phyloP scores from a whole-genome alignment of 2,888 invertebrate species.

The Bellardia bayeri region DNA sequence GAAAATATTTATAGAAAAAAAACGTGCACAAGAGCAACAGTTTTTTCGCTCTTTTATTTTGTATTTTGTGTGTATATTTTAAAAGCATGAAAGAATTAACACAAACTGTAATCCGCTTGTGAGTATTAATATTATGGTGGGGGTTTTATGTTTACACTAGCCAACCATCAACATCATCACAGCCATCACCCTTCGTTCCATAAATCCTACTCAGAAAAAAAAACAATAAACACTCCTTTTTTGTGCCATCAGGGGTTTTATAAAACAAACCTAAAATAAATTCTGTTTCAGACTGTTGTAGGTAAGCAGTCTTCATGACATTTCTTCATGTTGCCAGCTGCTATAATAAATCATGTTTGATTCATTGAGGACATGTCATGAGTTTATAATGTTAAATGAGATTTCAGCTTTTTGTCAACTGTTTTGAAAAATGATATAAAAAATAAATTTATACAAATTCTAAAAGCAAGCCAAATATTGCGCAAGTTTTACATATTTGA shows the following conservation, averaged over 20 bases:
- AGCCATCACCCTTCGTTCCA: too few relatives aligned
- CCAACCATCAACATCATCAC: not conserved
- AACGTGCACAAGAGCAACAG: conserved; percentile 72
- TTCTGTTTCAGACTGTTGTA: not conserved
- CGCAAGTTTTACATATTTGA: too few relatives aligned
- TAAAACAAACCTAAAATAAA: too few relatives aligned
- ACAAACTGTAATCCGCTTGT: conserved; percentile 82
- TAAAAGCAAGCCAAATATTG: too few relatives aligned
- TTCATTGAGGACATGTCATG: too few relatives aligned
- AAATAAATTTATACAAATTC: too few relatives aligned
- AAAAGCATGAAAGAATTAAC: conserved; percentile 78
- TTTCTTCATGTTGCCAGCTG: not conserved
- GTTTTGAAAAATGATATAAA: too few relatives aligned
- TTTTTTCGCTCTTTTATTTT: conserved; percentile 57
- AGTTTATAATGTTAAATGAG: too few relatives aligned
- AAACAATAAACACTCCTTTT: too few relatives aligned
- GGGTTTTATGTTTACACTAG: not conserved
- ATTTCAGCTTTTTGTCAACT: too few relatives aligned
- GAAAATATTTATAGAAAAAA: not conserved
- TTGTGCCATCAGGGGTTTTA: too few relatives aligned
- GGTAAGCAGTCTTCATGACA: not conserved
- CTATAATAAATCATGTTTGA: too few relatives aligned
- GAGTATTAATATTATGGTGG: conserved; percentile 61
- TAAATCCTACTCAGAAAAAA: not conserved
- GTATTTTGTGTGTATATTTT: conserved; percentile 33